phyloP scores from a whole-genome alignment of 2,888 invertebrate genomes.

The Ellobium chinense region DNA sequence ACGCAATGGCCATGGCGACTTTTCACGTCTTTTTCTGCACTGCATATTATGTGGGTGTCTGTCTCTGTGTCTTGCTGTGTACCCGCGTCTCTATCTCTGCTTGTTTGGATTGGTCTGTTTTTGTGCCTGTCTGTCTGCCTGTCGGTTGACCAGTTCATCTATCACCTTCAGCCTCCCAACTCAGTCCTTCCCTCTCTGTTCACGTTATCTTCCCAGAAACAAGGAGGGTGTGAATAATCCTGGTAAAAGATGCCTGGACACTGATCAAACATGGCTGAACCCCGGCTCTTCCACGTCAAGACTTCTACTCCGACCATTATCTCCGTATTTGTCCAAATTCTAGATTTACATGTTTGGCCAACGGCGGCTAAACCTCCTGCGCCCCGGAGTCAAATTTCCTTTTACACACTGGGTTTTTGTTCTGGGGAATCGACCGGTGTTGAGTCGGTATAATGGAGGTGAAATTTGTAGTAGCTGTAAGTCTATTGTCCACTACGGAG shows the following conservation, averaged over 20 bases:
- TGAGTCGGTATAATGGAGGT: constrained; percentile 11
- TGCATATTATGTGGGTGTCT: background rate
- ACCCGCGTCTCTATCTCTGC: background rate
- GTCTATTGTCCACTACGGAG: constrained; percentile 9
- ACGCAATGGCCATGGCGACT: no score
- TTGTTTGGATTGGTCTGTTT: background rate
- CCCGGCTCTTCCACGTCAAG: background rate
- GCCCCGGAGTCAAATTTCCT: constrained; percentile 36
- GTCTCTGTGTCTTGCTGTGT: constrained; percentile 8
- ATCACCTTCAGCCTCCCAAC: background rate
- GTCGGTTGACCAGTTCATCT: background rate
- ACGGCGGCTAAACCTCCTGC: constrained; percentile 31
- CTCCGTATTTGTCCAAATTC: constrained; percentile 37
- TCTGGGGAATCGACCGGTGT: constrained; percentile 19
- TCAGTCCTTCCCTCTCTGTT: background rate
- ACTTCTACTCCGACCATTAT: constrained; percentile 11
- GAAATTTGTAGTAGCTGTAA: constrained; percentile 26
- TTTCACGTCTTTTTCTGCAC: background rate
- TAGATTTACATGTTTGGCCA: constrained; percentile 37
- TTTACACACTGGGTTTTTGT: constrained; percentile 28
- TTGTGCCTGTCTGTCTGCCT: background rate
- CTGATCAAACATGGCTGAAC: constrained; percentile 24
- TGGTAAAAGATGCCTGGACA: constrained; percentile 12
- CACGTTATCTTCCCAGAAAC: background rate
- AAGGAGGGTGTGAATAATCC: constrained; percentile 36